Percentiles rank a stretch among this genome's conserved stretches.
Evolutionary conservation across 2,113 vertebrate genomes (phyloP).

Genomic region (Scopus umbretta): DNA sequence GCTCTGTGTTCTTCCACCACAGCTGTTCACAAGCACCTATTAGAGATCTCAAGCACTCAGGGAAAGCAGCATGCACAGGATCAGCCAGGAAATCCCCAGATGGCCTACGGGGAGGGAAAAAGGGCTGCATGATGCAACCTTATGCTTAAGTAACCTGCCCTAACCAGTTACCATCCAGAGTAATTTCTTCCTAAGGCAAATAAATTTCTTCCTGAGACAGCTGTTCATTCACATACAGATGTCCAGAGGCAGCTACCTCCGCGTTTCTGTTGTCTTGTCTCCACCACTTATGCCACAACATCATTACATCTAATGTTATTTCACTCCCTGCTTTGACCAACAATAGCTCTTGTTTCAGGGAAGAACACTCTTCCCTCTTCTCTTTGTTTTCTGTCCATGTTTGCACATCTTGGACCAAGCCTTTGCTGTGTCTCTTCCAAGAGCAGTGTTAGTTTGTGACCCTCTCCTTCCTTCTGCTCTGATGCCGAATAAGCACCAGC

Average conservation of each 20-base stretch:
- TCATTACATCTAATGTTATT: not conserved
- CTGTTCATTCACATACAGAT: not conserved
- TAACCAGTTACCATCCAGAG: slow-evolving; percentile 18
- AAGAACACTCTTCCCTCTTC: not conserved
- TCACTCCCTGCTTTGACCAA: not conserved
- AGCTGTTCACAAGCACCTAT: slow-evolving; percentile 4
- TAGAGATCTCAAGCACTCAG: not conserved
- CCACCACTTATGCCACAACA: not conserved
- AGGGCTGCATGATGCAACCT: slow-evolving; percentile 26
- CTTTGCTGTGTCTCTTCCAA: not conserved
- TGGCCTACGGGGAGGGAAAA: slow-evolving; percentile 30
- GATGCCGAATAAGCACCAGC: not conserved
- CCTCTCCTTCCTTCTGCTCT: not conserved
- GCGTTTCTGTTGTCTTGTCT: not conserved
- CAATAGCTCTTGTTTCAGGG: not conserved
- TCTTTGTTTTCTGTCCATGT: not conserved
- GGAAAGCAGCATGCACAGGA: slow-evolving; percentile 1
- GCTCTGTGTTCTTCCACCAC: not conserved
- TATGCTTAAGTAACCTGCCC: slow-evolving; percentile 15
- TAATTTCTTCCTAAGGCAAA: slow-evolving; percentile 20
- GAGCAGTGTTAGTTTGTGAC: not conserved
- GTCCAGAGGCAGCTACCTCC: slow-evolving; percentile 3
- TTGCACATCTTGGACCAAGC: not conserved
- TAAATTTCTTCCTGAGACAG: slow-evolving; percentile 6
- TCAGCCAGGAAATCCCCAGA: slow-evolving; percentile 44